Conservation (phyloP, 2,113 vertebrate species). For the Macrotis lagotis region DNA sequence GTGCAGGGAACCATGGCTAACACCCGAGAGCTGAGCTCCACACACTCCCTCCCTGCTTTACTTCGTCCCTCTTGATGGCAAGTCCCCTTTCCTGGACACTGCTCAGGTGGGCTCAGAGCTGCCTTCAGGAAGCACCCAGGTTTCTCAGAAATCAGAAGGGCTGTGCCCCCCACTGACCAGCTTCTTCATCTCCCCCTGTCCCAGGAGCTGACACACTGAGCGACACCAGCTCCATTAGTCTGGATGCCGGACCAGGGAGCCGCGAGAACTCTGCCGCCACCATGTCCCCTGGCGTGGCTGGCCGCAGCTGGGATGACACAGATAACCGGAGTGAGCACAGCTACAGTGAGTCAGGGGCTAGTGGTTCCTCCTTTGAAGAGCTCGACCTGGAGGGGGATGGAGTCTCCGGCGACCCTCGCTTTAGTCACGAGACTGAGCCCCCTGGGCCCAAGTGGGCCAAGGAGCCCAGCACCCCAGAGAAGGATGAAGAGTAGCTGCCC, state of each 20-base stretch:
- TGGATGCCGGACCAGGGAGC: constrained; percentile 89
- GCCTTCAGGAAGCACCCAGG: not conserved
- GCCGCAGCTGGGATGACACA: constrained; percentile 85
- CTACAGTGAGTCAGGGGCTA: constrained; percentile 92
- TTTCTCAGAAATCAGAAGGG: not conserved
- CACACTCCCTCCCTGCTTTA: not conserved
- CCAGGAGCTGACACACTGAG: constrained; percentile 82
- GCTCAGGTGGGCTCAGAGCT: not conserved
- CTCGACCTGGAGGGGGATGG: constrained; percentile 91
- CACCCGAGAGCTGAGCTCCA: constrained; percentile 26
- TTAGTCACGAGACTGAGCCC: constrained; percentile 63
- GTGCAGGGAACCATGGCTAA: constrained; percentile 59
- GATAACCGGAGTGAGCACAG: constrained; percentile 86
- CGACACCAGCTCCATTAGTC: constrained; percentile 88
- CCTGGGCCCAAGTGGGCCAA: constrained; percentile 79
- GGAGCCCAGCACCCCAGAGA: constrained; percentile 78
- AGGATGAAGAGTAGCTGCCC: constrained; percentile 80
- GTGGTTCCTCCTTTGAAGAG: constrained; percentile 97
- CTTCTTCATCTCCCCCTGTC: constrained; percentile 54
- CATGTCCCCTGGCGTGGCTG: constrained; percentile 80
- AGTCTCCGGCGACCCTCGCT: constrained; percentile 46
- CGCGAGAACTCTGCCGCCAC: constrained; percentile 88
- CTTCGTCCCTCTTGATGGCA: not conserved
- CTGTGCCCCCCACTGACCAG: constrained; percentile 31
- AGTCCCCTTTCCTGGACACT: constrained; percentile 25